Evolutionary conservation across 2,888 invertebrate genomes (phyloP).

Genomic region (Homarus gammarus): DNA sequence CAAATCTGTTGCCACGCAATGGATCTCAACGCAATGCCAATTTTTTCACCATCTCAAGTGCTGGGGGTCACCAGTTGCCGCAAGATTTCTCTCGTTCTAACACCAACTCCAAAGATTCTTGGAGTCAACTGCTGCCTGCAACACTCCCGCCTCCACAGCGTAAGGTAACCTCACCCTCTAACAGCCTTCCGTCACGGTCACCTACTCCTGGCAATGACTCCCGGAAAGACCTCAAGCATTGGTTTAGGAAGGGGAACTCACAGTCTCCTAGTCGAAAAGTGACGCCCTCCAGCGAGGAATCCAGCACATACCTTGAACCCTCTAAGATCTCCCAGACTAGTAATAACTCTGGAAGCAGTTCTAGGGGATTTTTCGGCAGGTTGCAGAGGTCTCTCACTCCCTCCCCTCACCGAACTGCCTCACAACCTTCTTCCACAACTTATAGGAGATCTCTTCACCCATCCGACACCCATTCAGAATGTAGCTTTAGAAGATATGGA

Average conservation of each 20-base stretch:
- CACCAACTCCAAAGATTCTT: neutral
- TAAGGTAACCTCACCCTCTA: neutral
- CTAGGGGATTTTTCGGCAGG: neutral
- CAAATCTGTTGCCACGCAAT: neutral
- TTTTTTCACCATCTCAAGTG: too few relatives aligned
- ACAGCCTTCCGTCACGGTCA: neutral
- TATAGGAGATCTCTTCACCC: neutral
- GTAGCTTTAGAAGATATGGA: slow-evolving; percentile 21
- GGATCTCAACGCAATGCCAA: neutral
- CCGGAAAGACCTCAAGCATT: neutral
- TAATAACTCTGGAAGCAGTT: neutral
- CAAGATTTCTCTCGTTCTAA: neutral
- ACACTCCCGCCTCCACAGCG: neutral
- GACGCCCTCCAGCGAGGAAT: neutral
- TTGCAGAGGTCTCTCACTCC: slow-evolving; percentile 7
- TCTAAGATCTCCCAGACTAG: neutral
- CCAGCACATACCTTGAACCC: neutral
- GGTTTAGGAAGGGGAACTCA: neutral
- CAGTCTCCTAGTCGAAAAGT: neutral
- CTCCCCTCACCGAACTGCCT: neutral
- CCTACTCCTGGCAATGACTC: neutral
- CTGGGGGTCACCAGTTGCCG: neutral
- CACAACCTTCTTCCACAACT: slow-evolving; percentile 19
- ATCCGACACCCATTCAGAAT: neutral
- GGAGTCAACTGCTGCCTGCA: neutral